phyloP scores from a whole-genome alignment of 2,888 invertebrate genomes.

The Brachypterus glaber region DNA sequence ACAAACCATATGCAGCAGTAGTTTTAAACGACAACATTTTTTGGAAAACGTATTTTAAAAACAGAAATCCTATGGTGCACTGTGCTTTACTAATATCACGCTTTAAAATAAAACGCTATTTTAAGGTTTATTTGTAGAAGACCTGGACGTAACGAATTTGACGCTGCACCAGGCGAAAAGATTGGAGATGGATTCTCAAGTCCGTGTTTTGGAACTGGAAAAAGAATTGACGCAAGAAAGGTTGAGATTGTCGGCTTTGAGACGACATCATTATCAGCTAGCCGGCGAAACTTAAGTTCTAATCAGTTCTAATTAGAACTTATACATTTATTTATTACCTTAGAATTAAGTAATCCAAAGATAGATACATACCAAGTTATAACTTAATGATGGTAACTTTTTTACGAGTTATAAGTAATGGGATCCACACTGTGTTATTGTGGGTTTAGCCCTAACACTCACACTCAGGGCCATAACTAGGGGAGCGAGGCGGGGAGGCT shows the following conservation, averaged over 20 bases:
- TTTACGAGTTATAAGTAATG: no score
- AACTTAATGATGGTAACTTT: conserved; percentile 20
- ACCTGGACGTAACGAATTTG: conserved; percentile 81
- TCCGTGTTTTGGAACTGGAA: conserved; percentile 87
- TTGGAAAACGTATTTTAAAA: no score
- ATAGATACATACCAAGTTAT: conserved; percentile 14
- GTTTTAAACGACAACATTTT: no score
- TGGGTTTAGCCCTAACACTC: no score
- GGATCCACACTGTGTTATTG: no score
- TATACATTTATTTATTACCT: conserved; percentile 20
- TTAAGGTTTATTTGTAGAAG: conserved; percentile 48
- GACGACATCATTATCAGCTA: conserved; percentile 86
- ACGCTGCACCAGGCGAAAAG: conserved; percentile 91
- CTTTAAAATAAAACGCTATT: neutral
- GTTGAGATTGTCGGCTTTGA: conserved; percentile 69
- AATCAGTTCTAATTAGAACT: conserved; percentile 8
- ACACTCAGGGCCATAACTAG: no score
- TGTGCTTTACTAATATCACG: conserved; percentile 1
- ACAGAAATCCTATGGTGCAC: conserved; percentile 1
- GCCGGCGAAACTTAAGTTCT: conserved; percentile 48
- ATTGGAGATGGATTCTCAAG: conserved; percentile 96
- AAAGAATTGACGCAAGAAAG: conserved; percentile 83
- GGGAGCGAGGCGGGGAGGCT: no score
- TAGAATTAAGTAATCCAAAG: conserved; percentile 20
- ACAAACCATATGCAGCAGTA: no score